Evolutionary conservation across 1,140 invertebrate species (phyloP), one percentile per base, ranked within the genome.

Genomic region (Subanguina moxae): DNA sequence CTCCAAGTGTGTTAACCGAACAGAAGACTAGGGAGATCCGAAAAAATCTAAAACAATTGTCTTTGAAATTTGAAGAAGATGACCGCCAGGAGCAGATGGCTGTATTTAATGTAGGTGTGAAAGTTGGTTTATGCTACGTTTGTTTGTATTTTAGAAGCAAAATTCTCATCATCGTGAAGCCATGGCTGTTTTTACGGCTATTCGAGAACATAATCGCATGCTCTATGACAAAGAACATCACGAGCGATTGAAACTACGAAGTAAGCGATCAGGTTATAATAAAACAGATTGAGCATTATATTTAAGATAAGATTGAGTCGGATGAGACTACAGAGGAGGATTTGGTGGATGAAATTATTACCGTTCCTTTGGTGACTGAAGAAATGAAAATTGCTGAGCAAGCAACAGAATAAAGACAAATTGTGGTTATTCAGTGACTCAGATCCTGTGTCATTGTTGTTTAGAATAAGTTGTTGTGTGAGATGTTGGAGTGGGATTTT

Each of bases 11-110:
- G 7, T 86, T 98, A 0, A 84, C 88, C 0, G 87, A 89, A 38
- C 85, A 87, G 59, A 84, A 86, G 66, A 79, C 87, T 13, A 86
- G 94, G 85, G 92, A 97, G 56, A 93, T 97, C 68, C 94, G 93
- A 84, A 97, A 96, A 86, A 97, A 94, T 83, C 86, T 99, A 78
- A 97, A 98, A 86, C 94, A 94, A 82, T 97, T 95, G 86, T 92
- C 91, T 65, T 88, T 90, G 5, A 89, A 92, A 84, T 99, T 98
- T 84, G 94, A 97, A 80, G 90, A 89, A 76, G 94, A 97, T 84
- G 95, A 98, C 86, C 89, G 91, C 64, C 89, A 93, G 86, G 87
- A 92, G 59, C 87, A 91, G 80, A 91, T 90, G 52, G 91, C 93
- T 76, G 93, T 93, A 43, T 95, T 92, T 56, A 95, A 96, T 87